Conservation (phyloP, 2,888 invertebrate genomes). For the Philaethria dido region DNA sequence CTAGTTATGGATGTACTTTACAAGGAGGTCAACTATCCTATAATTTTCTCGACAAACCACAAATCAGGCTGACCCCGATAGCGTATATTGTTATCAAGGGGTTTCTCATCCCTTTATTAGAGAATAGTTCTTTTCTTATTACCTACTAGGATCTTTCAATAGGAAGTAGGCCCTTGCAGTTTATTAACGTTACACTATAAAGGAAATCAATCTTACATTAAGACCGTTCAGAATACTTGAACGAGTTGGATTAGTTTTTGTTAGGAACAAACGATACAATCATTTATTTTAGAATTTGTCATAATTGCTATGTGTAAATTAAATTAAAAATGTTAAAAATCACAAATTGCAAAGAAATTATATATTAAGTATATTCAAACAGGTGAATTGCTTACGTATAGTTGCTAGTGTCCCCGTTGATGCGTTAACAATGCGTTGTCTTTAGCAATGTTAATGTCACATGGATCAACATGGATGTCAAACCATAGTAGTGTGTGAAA, state of each 20-base stretch:
- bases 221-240: neutral
- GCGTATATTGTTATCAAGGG: slow-evolving; percentile 28
- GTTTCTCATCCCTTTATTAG: slow-evolving; percentile 25
- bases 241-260: neutral
- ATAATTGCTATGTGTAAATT: too few species aligned
- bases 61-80: slow-evolving; percentile 32
- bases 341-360: too few species aligned
- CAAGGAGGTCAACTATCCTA: slow-evolving; percentile 28
- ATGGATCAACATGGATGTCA: too few species aligned
- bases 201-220: neutral
- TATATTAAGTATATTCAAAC: too few species aligned
- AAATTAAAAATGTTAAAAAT: too few species aligned
- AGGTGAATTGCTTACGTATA: too few species aligned
- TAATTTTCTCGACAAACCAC: slow-evolving; percentile 35
- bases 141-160: slow-evolving; percentile 12
- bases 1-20: slow-evolving; percentile 13
- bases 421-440: too few species aligned
- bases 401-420: too few species aligned
- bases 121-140: slow-evolving; percentile 29
- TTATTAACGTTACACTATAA: slow-evolving; percentile 1
- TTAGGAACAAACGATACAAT: too few species aligned
- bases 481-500: too few species aligned
- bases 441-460: too few species aligned
- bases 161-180: slow-evolving; percentile 6
- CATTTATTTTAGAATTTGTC: too few species aligned